phyloP scores from a whole-genome alignment of 2,888 invertebrate species.

The Linnaemya vulpina region DNA sequence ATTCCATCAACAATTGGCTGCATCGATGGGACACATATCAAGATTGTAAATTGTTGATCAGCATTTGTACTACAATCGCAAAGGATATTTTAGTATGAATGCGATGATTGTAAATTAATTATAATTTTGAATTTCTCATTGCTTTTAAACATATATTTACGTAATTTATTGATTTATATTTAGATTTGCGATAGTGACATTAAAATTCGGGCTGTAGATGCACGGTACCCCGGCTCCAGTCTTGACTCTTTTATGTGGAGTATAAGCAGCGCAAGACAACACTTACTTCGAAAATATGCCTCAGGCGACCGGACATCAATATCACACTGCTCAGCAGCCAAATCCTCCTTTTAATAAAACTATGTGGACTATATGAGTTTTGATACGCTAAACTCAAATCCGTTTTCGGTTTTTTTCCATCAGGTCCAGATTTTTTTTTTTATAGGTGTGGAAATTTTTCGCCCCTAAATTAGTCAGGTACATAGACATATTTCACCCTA shows the following conservation, averaged over 20 bases:
- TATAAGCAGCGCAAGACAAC: conserved; percentile 17
- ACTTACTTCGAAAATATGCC: conserved; percentile 1
- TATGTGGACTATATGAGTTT: too few species aligned
- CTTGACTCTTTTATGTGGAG: conserved; percentile 1
- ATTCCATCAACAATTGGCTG: too few species aligned
- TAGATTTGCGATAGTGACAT: conserved; percentile 6
- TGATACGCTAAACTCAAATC: too few species aligned
- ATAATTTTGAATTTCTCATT: neutral
- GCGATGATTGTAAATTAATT: conserved; percentile 4
- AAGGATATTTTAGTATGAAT: conserved; percentile 13
- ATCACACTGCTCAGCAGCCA: too few species aligned
- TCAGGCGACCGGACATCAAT: conserved; percentile 15
- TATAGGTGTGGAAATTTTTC: too few species aligned
- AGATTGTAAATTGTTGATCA: conserved; percentile 6
- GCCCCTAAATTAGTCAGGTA: too few species aligned
- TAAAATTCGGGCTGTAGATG: neutral
- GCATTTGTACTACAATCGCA: too few species aligned
- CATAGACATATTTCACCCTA: too few species aligned
- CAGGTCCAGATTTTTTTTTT: too few species aligned
- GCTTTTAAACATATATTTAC: neutral
- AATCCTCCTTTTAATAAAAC: too few species aligned
- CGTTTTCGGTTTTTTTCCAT: too few species aligned
- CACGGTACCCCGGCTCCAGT: conserved; percentile 18
- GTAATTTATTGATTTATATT: conserved; percentile 4
- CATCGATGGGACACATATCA: conserved; percentile 9